phyloP scores from a whole-genome alignment of 2,888 invertebrate species.

The Notocelia uddmanniana region DNA sequence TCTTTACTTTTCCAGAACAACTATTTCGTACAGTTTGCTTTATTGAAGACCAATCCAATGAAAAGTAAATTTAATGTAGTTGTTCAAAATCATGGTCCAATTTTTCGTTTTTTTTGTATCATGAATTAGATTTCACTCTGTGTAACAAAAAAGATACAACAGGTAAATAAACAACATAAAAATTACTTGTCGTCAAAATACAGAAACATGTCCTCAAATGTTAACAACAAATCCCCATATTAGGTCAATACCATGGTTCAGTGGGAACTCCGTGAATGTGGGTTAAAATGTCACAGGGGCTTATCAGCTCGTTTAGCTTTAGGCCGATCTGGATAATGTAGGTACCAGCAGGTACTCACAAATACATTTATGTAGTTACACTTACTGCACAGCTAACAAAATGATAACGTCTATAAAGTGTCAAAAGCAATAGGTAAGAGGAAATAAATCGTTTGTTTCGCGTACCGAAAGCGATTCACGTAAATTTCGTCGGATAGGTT shows the following conservation, averaged over 20 bases:
- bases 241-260: neutral
- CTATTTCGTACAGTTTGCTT: too few species aligned
- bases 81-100: too few species aligned
- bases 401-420: constrained; percentile 41
- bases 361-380: constrained; percentile 18
- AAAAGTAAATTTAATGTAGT: too few species aligned
- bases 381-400: constrained; percentile 22
- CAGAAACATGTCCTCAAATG: too few species aligned
- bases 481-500: constrained; percentile 38
- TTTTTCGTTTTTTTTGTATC: too few species aligned
- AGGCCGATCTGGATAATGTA: constrained; percentile 22
- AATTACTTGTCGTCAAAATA: too few species aligned
- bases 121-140: too few species aligned
- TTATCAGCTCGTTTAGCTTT: constrained; percentile 20
- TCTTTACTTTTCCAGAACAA: too few species aligned
- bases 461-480: constrained; percentile 28
- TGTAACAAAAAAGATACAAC: too few species aligned
- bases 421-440: constrained; percentile 31
- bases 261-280: neutral
- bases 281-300: constrained; percentile 6
- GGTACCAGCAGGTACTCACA: neutral
- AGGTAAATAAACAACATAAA: too few species aligned
- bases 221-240: neutral
- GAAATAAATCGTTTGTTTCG: constrained; percentile 40
- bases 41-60: too few species aligned